phyloP scores from a whole-genome alignment of 2,888 invertebrate species.

The Apotomis capreana region DNA sequence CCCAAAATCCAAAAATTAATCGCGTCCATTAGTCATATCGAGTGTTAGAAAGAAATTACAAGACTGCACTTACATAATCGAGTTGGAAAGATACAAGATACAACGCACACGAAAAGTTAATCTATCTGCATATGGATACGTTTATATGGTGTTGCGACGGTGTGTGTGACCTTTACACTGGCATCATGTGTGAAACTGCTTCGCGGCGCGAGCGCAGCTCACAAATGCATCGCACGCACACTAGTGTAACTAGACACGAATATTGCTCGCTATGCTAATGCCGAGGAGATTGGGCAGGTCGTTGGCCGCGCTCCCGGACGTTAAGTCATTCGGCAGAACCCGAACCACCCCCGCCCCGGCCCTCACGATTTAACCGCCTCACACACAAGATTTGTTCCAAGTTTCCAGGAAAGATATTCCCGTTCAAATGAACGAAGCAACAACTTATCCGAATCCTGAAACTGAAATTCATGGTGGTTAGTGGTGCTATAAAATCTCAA shows the following conservation, averaged over 20 bases:
- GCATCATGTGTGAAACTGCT: conserved; percentile 45
- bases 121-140: conserved; percentile 59
- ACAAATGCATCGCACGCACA: conserved; percentile 56
- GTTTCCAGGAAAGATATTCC: conserved; percentile 45
- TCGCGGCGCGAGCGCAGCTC: conserved; percentile 55
- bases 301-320: conserved; percentile 81
- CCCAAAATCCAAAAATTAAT: conserved; percentile 31
- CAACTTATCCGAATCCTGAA: not conserved
- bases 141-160: conserved; percentile 31
- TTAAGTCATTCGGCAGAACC: conserved; percentile 80
- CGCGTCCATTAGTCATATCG: conserved; percentile 24
- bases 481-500: not conserved
- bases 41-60: conserved; percentile 35
- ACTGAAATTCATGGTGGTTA: not conserved
- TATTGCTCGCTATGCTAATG: conserved; percentile 84
- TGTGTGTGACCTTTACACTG: conserved; percentile 45
- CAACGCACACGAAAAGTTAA: conserved; percentile 51
- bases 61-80: conserved; percentile 44
- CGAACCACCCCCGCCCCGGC: conserved; percentile 72
- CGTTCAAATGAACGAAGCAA: conserved; percentile 9
- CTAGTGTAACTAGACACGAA: conserved; percentile 70
- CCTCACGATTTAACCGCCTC: conserved; percentile 54
- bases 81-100: conserved; percentile 45
- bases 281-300: conserved; percentile 84
- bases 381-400: conserved; percentile 33